phyloP scores from a whole-genome alignment of 2,888 invertebrate species.

The Argyresthia albistria region DNA sequence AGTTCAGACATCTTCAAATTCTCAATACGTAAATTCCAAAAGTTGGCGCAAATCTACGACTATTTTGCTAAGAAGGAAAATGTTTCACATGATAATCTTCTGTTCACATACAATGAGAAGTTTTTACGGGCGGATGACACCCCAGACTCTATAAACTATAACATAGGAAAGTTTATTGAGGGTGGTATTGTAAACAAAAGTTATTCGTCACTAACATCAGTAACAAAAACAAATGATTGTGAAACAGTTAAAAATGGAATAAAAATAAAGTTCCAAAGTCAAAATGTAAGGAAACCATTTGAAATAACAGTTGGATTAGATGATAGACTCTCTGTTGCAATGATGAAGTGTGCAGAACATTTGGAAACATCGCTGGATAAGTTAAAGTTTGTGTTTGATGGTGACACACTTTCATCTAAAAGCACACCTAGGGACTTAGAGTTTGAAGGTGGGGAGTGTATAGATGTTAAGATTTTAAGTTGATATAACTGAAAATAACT shows the following conservation, averaged over 20 bases:
- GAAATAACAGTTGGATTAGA: conserved; percentile 28
- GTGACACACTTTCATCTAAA: conserved; percentile 50
- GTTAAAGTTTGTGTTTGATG: conserved; percentile 67
- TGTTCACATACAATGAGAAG: conserved; percentile 47
- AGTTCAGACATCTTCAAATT: conserved; percentile 47
- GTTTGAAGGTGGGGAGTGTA: conserved; percentile 67
- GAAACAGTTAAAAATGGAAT: conserved; percentile 23
- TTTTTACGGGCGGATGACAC: conserved; percentile 49
- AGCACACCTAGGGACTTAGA: conserved; percentile 50
- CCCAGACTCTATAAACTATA: conserved; percentile 49
- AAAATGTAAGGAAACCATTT: conserved; percentile 46
- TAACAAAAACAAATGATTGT: conserved; percentile 10
- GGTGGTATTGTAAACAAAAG: conserved; percentile 47
- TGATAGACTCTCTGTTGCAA: conserved; percentile 41
- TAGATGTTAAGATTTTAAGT: conserved; percentile 53
- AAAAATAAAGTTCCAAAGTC: conserved; percentile 55
- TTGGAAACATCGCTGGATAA: conserved; percentile 41
- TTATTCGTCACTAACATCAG: conserved; percentile 24
- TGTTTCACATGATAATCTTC: conserved; percentile 33
- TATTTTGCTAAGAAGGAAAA: conserved; percentile 41
- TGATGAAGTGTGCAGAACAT: conserved; percentile 60
- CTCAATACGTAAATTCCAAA: conserved; percentile 46
- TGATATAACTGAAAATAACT: too few relatives aligned
- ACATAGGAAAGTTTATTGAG: conserved; percentile 54
- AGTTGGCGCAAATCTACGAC: conserved; percentile 45